These are phyloP conservation scores for Salvelinus alpinus DNA, from an alignment of 2,113 vertebrate genomes.

Conservation along the genomic window DNA sequence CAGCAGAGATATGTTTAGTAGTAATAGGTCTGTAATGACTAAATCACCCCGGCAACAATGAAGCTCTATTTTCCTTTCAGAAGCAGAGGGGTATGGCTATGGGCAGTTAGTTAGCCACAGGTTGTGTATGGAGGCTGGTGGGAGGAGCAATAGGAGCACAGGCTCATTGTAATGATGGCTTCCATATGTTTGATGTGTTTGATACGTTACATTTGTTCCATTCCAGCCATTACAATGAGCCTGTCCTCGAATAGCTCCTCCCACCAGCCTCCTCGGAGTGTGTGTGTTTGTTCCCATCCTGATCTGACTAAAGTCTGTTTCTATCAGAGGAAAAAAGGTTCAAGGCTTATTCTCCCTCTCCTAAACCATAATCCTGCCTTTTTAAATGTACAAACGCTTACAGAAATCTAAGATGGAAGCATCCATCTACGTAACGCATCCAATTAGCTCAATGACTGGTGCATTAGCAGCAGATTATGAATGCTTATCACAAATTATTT, in stretches of 20 bases:
- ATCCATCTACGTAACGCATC: background rate
- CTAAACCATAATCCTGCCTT: background rate
- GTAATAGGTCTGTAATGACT: conserved; percentile 4
- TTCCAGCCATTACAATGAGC: too few relatives aligned
- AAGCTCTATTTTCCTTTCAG: background rate
- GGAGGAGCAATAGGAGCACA: too few relatives aligned
- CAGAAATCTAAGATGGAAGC: background rate
- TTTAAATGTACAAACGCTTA: background rate
- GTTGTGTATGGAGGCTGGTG: background rate
- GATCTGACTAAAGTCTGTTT: background rate
- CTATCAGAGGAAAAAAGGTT: background rate
- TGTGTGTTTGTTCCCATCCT: background rate
- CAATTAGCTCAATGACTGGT: background rate
- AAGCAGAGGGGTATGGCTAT: background rate
- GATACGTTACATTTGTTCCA: too few relatives aligned
- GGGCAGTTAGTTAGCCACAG: background rate
- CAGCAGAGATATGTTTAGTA: background rate
- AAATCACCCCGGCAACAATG: background rate
- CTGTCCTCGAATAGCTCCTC: too few relatives aligned
- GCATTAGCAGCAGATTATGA: background rate
- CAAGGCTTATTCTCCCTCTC: background rate
- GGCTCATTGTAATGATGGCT: too few relatives aligned
- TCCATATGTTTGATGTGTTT: too few relatives aligned
- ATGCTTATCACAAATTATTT: background rate
- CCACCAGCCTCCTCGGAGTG: background rate